These are phyloP conservation scores for Cervus canadensis DNA, from an alignment of 2,113 vertebrate species.

Conservation along the genomic window DNA sequence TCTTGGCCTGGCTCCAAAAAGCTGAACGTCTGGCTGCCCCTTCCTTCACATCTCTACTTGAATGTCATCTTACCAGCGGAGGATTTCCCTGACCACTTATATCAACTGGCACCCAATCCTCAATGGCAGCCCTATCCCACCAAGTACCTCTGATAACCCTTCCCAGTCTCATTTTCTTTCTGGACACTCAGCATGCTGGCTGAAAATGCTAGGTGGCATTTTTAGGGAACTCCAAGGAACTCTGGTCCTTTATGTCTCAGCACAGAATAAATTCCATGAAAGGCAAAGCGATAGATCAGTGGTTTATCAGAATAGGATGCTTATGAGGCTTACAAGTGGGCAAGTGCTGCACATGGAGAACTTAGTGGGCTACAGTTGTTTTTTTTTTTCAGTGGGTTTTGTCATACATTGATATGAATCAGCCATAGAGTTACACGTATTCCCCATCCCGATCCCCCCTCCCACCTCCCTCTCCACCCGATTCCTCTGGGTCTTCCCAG, in stretches of 20 bases:
- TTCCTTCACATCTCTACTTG: neutral
- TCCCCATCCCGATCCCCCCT: too few relatives aligned
- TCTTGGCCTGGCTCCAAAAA: neutral
- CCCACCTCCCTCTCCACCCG: too few relatives aligned
- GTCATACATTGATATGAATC: too few relatives aligned
- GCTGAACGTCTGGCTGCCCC: neutral
- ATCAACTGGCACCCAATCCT: neutral
- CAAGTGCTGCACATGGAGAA: neutral
- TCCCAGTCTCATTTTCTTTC: neutral
- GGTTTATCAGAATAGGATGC: neutral
- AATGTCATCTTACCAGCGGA: neutral
- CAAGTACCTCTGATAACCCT: neutral
- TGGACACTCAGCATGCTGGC: neutral
- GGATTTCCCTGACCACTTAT: neutral
- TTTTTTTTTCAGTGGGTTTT: too few relatives aligned
- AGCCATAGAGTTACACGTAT: too few relatives aligned
- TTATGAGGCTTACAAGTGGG: neutral
- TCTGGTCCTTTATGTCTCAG: neutral
- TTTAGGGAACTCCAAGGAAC: neutral
- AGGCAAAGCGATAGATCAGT: neutral
- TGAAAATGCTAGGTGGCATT: neutral
- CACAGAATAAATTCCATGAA: neutral
- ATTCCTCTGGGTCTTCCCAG: too few relatives aligned
- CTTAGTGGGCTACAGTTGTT: neutral
- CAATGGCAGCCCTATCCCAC: neutral